These are phyloP conservation scores for Ormyrus rosae DNA, from an alignment of 2,888 invertebrate species.

Conservation along the genomic window DNA sequence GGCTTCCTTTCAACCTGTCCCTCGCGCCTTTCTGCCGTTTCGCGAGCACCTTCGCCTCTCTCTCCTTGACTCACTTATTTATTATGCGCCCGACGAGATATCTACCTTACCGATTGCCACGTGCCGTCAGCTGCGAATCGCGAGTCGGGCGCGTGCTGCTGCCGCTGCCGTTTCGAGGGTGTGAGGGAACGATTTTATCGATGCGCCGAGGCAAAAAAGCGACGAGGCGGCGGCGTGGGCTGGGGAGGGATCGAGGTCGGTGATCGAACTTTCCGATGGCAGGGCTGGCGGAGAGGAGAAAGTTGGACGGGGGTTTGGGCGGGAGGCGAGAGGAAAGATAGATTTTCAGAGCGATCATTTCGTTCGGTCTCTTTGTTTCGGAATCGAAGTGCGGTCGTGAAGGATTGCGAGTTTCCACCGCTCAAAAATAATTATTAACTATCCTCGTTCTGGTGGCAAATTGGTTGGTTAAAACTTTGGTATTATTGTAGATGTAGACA, in stretches of 20 bases:
- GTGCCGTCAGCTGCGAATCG: constrained; percentile 46
- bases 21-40: not conserved
- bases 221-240: too few species aligned
- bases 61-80: constrained; percentile 2
- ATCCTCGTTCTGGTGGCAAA: too few species aligned
- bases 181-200: not conserved
- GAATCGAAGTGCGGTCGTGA: too few species aligned
- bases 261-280: not conserved
- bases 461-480: too few species aligned
- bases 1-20: constrained; percentile 25
- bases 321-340: not conserved
- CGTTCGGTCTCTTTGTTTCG: too few species aligned
- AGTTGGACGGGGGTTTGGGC: not conserved
- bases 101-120: constrained; percentile 29
- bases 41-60: not conserved
- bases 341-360: too few species aligned
- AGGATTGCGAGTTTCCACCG: too few species aligned
- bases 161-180: not conserved
- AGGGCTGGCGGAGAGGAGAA: not conserved
- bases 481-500: too few species aligned
- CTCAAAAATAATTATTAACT: too few species aligned
- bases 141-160: constrained; percentile 15
- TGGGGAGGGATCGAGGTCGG: not conserved
- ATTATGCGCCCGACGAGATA: not conserved
- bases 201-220: too few species aligned